phyloP scores from a whole-genome alignment of 2,888 invertebrate genomes.

The Tineola bisselliella region DNA sequence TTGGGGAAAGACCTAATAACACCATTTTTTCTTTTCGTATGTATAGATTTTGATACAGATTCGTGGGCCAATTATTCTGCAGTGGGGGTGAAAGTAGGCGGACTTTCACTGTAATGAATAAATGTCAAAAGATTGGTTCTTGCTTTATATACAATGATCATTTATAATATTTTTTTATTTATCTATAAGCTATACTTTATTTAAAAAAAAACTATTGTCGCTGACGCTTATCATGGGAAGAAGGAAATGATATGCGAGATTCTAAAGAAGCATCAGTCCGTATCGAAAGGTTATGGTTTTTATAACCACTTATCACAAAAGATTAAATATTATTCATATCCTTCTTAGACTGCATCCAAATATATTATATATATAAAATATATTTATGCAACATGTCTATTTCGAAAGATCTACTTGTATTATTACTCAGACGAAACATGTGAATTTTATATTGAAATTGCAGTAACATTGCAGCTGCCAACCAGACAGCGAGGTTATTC shows the following conservation, averaged over 20 bases:
- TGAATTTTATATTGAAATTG: neutral
- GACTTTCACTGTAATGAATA: slow-evolving; percentile 47
- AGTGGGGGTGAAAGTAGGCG: slow-evolving; percentile 42
- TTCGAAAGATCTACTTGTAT: neutral
- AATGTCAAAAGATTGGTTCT: slow-evolving; percentile 13
- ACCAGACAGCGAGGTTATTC: neutral
- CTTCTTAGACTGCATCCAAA: neutral
- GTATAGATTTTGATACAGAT: slow-evolving; percentile 47
- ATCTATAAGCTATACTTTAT: neutral
- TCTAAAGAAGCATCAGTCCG: neutral
- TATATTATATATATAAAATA: neutral
- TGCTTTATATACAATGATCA: neutral
- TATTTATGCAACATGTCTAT: no score
- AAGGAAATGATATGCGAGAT: slow-evolving; percentile 4
- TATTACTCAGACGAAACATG: neutral
- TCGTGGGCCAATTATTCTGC: slow-evolving; percentile 37
- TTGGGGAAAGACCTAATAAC: slow-evolving; percentile 37
- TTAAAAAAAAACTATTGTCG: neutral
- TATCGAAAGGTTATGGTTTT: neutral
- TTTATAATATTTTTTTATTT: neutral
- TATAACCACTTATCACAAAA: neutral
- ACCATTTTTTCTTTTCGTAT: slow-evolving; percentile 37
- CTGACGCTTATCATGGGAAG: neutral
- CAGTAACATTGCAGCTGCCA: neutral
- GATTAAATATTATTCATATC: neutral